Evolutionary conservation across 2,797 vertebrate genomes (phyloP), one percentile per base, ranked within the genome.

Genomic region (Pseudocheirus occidentalis): DNA sequence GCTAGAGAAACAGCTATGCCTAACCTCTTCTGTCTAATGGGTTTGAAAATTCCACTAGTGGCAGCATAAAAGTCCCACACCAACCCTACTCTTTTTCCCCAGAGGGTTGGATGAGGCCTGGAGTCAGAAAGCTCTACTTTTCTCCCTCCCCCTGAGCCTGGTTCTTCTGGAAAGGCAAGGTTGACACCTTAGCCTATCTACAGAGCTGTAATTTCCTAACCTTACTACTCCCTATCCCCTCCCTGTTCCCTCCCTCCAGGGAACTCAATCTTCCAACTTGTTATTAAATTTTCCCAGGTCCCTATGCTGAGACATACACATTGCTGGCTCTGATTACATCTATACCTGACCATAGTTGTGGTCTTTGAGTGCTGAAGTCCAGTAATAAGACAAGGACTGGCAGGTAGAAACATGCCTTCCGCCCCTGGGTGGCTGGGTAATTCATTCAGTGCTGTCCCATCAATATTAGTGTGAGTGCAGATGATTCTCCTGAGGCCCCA

Each of bases 211-310:
- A 21, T 28, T 27, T 87, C 90, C 73, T 12, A 14, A 40, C 9
- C 29, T 54, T 16, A 3, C 0, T 29, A 1, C 21, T 27, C 89
- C 87, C 50, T 0, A 12, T 0, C 14, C 91, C 34, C 34, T 0
- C 4, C 0, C 53, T 10, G n/a, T 0, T 0, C 58, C 29, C 28
- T 55, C 91, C 54, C 3, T 6, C 56, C 50, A 24, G 29, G 24
- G 90, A 55, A 90, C 34, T 93, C 0, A n/a, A 1, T 3, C 11
- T 50, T 21, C 92, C 12, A 52, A 91, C 46, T 87, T 1, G 4
- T 12, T 50, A 24, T 3, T 27, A 0, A 0, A 27, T 54, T 92
- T 31, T 40, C 1, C 0, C 5, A 0, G 46, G 9, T 1, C 4
- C 53, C 14, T 16, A 1, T 4, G 4, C 53, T 55, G 18, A 52